A percentile compares a stretch with the other conserved stretches of the same genome.
These are phyloP conservation scores for Homarus gammarus DNA, from an alignment of 2,888 invertebrate species.

Conservation along the genomic window DNA sequence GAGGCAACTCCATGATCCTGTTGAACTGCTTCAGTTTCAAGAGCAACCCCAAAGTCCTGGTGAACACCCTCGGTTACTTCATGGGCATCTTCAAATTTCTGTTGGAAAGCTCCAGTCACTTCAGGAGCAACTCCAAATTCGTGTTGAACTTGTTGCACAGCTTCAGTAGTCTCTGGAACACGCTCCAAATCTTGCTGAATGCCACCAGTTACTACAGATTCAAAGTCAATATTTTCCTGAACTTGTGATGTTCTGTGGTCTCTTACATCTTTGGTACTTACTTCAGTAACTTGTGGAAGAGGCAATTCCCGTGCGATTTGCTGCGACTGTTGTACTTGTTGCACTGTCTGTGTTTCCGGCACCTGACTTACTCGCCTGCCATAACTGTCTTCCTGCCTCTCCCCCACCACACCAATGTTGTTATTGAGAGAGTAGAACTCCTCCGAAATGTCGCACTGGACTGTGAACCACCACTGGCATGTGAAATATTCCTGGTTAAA, in stretches of 20 bases:
- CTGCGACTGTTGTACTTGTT: background rate
- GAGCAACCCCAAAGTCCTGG: background rate
- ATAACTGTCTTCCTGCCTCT: background rate
- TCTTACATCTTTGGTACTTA: no score
- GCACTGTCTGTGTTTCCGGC: background rate
- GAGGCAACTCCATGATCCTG: background rate
- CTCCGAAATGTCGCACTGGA: constrained; percentile 5
- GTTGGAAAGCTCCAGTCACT: background rate
- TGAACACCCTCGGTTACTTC: background rate
- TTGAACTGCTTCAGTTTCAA: background rate
- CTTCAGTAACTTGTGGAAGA: background rate
- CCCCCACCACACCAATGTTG: constrained; percentile 13
- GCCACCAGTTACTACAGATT: background rate
- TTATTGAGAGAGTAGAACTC: constrained; percentile 20
- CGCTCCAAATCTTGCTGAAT: background rate
- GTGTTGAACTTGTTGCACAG: background rate
- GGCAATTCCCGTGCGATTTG: background rate
- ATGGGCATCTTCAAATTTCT: background rate
- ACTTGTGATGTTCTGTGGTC: background rate
- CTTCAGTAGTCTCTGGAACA: background rate
- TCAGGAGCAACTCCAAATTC: background rate
- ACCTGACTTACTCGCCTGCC: background rate
- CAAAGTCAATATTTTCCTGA: background rate
- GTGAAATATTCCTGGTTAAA: constrained; percentile 45
- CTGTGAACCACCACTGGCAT: constrained; percentile 55